These are phyloP conservation scores for Plutomurus gul DNA, from an alignment of 1,140 invertebrate genomes.

Conservation along the genomic window DNA sequence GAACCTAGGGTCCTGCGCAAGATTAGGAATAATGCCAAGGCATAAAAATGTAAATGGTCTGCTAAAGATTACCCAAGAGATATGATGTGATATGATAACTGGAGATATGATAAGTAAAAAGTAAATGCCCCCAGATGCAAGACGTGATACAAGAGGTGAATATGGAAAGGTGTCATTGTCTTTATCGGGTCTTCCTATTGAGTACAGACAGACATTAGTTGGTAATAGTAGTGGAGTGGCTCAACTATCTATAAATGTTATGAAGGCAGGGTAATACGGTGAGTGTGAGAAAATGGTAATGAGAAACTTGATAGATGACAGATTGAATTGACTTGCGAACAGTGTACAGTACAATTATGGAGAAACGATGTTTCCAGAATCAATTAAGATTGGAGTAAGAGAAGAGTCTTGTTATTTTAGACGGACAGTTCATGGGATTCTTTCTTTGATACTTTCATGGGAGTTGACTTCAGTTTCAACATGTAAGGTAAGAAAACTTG, in stretches of 20 bases:
- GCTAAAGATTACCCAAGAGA: too few relatives aligned
- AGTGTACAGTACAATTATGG: constrained; percentile 27
- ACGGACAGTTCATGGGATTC: constrained; percentile 5
- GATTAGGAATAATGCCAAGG: too few relatives aligned
- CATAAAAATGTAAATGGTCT: too few relatives aligned
- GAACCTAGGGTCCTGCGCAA: too few relatives aligned
- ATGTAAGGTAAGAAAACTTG: neutral
- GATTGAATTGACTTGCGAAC: constrained; percentile 20
- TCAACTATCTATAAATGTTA: neutral
- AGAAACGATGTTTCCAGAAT: constrained; percentile 26
- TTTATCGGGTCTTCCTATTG: too few relatives aligned
- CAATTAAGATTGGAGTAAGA: constrained; percentile 27
- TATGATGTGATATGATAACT: too few relatives aligned
- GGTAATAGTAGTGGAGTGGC: too few relatives aligned
- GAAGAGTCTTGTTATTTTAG: constrained; percentile 27
- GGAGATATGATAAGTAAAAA: too few relatives aligned
- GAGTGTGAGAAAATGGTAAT: constrained; percentile 24
- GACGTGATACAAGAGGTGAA: too few relatives aligned
- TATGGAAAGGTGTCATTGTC: too few relatives aligned
- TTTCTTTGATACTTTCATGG: neutral
- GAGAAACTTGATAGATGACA: constrained; percentile 29
- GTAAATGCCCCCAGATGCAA: too few relatives aligned
- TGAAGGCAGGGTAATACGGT: neutral
- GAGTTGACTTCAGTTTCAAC: constrained; percentile 8
- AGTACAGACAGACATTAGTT: too few relatives aligned